Evolutionary conservation across 2,797 vertebrate genomes (phyloP), one percentile per base, ranked within the genome.

Genomic region (Siniperca undulata): DNA sequence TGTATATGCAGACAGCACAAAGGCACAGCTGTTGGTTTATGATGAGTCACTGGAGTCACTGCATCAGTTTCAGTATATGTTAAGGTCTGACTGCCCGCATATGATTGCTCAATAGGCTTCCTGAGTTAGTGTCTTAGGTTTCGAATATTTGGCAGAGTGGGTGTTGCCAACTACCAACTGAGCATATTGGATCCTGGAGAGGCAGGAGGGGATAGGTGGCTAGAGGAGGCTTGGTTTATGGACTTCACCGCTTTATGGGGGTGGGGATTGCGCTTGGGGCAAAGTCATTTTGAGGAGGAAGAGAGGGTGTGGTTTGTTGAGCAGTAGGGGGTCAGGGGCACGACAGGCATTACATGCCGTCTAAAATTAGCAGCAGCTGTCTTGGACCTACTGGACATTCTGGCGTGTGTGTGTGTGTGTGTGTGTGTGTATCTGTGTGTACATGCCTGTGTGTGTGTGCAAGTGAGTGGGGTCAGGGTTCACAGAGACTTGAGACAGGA

Each of bases 361-460:
- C 86, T 93, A 92, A 93, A 93, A 94, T 95, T 95, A 95, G 92
- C 93, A 90, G 90, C 94, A 95, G 94, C 93, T 95, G 94, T 91
- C 90, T 77, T 78, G 76, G 73, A 61, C 79, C 84, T 80, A 85
- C 62, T 87, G 85, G 81, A 89, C 90, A 83, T 79, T 85, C 76
- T 80, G 70, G 78, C 40, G 42, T 76, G 82, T 86, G 8, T 86
- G 58, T 75, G 82, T 61, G 55, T 70, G 58, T 58, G 42, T 77
- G 82, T 86, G 13, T 86, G 58, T 73, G 84, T 61, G 59, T 70
- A 46, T 70, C 4, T 42, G 52, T 70, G 68, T 56, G 66, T 40
- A 11, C 13, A 7, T 52, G 40, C 16, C 14, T 20, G 40, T 3
- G 61, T 73, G 53, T 60, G 53, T 73, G 53, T 70, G 58, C 38